Conservation (phyloP, 2,888 invertebrate species). For the Eulithis testata region DNA sequence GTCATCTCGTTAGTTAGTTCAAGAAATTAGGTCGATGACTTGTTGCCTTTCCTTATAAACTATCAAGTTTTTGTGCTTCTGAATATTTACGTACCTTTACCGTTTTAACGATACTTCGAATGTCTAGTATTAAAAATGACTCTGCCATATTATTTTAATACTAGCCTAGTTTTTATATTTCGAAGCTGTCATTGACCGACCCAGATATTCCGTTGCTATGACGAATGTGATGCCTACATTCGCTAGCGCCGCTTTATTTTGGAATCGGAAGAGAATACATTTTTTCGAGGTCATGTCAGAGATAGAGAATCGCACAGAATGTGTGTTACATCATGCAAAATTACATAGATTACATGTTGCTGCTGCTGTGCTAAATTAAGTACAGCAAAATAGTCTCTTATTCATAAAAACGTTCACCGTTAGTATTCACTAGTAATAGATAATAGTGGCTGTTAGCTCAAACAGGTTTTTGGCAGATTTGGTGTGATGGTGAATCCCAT, state of each 20-base stretch:
- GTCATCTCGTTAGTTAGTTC: slow-evolving; percentile 65
- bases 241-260: slow-evolving; percentile 65
- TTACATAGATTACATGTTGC: not conserved
- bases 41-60: slow-evolving; percentile 47
- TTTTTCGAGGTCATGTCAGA: slow-evolving; percentile 69
- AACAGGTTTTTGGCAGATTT: too few species aligned
- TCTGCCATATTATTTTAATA: not conserved
- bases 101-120: not conserved
- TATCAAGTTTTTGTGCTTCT: not conserved
- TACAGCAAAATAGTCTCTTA: not conserved
- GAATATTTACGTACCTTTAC: not conserved
- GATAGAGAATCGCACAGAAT: slow-evolving; percentile 56
- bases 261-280: slow-evolving; percentile 63
- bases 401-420: too few species aligned
- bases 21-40: slow-evolving; percentile 75
- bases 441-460: too few species aligned
- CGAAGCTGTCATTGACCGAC: slow-evolving; percentile 69
- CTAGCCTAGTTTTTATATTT: slow-evolving; percentile 38
- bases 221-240: slow-evolving; percentile 60
- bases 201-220: slow-evolving; percentile 69
- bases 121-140: too few species aligned
- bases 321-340: slow-evolving; percentile 55
- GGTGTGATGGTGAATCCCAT: too few species aligned
- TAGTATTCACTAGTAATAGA: too few species aligned
- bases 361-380: not conserved